These are phyloP conservation scores for Dicranocentrus wangi DNA, from an alignment of 2,888 invertebrate species.

Conservation along the genomic window DNA sequence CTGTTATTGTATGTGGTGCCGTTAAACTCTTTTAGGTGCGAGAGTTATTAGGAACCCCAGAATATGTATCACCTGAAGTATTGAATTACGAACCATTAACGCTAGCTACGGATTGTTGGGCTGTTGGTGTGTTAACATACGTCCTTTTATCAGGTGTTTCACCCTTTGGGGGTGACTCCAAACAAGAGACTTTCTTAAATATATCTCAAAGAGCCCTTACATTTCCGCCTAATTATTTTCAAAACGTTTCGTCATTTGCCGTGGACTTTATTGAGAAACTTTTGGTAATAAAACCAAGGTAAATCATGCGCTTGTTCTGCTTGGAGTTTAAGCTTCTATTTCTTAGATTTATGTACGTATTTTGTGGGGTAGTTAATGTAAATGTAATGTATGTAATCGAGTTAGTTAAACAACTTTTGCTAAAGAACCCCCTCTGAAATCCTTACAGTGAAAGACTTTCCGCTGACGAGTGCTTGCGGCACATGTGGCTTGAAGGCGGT, in stretches of 20 bases:
- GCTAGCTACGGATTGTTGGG: conserved; percentile 97
- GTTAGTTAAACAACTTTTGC: too few species aligned
- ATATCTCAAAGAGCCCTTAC: conserved; percentile 94
- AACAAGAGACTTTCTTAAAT: conserved; percentile 97
- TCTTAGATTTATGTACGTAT: too few species aligned
- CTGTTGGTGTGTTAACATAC: conserved; percentile 94
- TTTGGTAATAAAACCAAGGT: conserved; percentile 94
- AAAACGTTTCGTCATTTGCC: conserved; percentile 88
- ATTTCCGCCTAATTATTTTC: conserved; percentile 94
- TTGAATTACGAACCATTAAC: conserved; percentile 95
- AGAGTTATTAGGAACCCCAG: conserved; percentile 71
- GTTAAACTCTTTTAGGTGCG: conserved; percentile 65
- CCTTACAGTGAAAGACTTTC: conserved; percentile 90
- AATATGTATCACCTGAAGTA: conserved; percentile 86
- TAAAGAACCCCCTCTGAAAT: too few species aligned
- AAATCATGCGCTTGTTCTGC: conserved; percentile 75
- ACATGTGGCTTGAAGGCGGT: conserved; percentile 83
- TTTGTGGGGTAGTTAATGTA: too few species aligned
- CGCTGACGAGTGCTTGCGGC: conserved; percentile 90
- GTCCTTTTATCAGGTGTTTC: conserved; percentile 95
- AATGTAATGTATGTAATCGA: too few species aligned
- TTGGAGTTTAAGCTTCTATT: background rate
- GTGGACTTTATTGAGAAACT: conserved; percentile 93
- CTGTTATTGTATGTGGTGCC: conserved; percentile 45
- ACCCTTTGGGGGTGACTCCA: conserved; percentile 95